Percentiles rank a stretch among this genome's conserved stretches.
phyloP scores from a whole-genome alignment of 2,113 vertebrate species.

The Brachypteracias leptosomus region DNA sequence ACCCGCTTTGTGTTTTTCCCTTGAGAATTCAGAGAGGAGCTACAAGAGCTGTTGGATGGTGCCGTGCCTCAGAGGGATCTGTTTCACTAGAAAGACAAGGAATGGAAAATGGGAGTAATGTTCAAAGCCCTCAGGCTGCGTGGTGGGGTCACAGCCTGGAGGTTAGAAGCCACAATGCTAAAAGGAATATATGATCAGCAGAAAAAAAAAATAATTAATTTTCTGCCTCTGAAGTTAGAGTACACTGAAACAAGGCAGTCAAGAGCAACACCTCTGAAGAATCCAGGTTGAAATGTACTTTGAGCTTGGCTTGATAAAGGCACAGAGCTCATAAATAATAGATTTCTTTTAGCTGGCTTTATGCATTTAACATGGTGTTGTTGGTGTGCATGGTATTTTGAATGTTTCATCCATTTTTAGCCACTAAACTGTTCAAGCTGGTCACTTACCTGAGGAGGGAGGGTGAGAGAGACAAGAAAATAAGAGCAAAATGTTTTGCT shows the following conservation, averaged over 20 bases:
- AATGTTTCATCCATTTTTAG: constrained; percentile 47
- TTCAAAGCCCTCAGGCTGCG: constrained; percentile 21
- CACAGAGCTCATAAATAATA: constrained; percentile 64
- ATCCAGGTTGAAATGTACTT: constrained; percentile 36
- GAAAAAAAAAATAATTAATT: neutral
- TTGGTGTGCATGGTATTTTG: neutral
- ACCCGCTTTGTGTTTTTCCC: neutral
- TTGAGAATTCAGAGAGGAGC: neutral
- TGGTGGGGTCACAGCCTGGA: neutral
- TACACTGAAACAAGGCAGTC: constrained; percentile 14
- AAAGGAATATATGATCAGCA: constrained; percentile 49
- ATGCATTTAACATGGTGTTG: constrained; percentile 44
- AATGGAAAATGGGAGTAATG: neutral
- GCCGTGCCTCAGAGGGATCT: neutral
- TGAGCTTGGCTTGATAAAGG: constrained; percentile 45
- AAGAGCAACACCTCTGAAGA: constrained; percentile 30
- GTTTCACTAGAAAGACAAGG: neutral
- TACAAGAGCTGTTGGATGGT: neutral
- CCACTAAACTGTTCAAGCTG: constrained; percentile 18
- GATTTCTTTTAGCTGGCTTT: constrained; percentile 54
- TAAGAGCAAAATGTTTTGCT: constrained; percentile 59
- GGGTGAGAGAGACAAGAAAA: neutral
- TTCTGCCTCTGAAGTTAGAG: constrained; percentile 26
- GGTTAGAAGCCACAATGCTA: neutral
- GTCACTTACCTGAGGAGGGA: constrained; percentile 27